A percentile compares a stretch with the other conserved stretches of the same genome.
These are phyloP conservation scores for Pristiophorus japonicus DNA, from an alignment of 2,113 vertebrate species.

Conservation along the genomic window DNA sequence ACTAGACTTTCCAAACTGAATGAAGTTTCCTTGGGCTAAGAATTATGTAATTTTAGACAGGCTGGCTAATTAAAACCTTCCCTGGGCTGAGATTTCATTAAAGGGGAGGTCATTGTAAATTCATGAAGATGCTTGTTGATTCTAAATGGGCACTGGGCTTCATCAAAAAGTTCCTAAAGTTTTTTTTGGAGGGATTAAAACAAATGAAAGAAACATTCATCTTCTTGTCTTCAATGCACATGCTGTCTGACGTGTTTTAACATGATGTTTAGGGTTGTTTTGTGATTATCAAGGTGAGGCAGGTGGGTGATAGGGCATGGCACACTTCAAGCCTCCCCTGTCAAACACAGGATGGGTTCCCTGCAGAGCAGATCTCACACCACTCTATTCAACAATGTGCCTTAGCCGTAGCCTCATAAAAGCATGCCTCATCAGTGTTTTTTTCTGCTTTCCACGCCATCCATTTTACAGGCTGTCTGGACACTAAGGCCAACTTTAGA, in stretches of 20 bases:
- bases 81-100: neutral
- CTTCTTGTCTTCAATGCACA: neutral
- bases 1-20: neutral
- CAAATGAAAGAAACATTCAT: neutral
- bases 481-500: neutral
- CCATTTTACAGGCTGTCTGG: neutral
- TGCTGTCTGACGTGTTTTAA: neutral
- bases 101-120: neutral
- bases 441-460: neutral
- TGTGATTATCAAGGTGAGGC: neutral
- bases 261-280: neutral
- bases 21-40: neutral
- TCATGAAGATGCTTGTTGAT: neutral
- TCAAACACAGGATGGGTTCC: neutral
- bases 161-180: neutral
- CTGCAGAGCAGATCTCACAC: neutral
- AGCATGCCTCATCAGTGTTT: neutral
- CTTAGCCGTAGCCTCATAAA: too few species aligned
- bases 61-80: neutral
- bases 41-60: conserved; percentile 17
- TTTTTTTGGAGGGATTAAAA: neutral
- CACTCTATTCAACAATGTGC: neutral
- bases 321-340: neutral
- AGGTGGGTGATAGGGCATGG: neutral
- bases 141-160: neutral